These are phyloP conservation scores for Cheilosia soror DNA, from an alignment of 2,888 invertebrate genomes.

Conservation along the genomic window DNA sequence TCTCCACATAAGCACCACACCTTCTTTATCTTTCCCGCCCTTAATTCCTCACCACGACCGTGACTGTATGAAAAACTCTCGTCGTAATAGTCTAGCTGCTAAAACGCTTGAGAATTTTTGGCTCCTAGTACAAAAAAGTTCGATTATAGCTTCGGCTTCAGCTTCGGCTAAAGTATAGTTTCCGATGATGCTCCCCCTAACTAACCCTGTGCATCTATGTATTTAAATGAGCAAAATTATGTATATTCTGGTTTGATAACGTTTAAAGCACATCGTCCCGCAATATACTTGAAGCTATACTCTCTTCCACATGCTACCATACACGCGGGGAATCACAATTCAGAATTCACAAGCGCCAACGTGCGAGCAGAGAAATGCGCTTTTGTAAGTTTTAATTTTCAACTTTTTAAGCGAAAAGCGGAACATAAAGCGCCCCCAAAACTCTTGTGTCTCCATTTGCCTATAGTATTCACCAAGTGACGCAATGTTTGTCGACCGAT, in stretches of 20 bases:
- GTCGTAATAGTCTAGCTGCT: conserved; percentile 79
- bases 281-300: conserved; percentile 39
- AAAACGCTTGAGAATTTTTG: conserved; percentile 82
- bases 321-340: not conserved
- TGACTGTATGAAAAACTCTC: conserved; percentile 57
- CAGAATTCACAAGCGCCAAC: conserved; percentile 17
- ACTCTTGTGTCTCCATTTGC: conserved; percentile 46
- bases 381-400: conserved; percentile 73
- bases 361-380: conserved; percentile 69
- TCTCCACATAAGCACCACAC: conserved; percentile 24
- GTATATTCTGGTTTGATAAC: conserved; percentile 55
- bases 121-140: conserved; percentile 83
- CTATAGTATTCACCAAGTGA: not conserved
- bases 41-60: conserved; percentile 25
- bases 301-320: conserved; percentile 24
- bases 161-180: conserved; percentile 78
- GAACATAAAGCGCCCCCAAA: conserved; percentile 65
- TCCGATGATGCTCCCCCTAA: not conserved
- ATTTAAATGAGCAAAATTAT: conserved; percentile 77
- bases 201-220: conserved; percentile 70
- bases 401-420: conserved; percentile 68
- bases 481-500: conserved; percentile 10
- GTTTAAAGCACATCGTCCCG: conserved; percentile 62
- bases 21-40: conserved; percentile 22
- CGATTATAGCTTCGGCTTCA: conserved; percentile 81